phyloP scores from a whole-genome alignment of 2,888 invertebrate genomes.

The Cephus rjabovi region DNA sequence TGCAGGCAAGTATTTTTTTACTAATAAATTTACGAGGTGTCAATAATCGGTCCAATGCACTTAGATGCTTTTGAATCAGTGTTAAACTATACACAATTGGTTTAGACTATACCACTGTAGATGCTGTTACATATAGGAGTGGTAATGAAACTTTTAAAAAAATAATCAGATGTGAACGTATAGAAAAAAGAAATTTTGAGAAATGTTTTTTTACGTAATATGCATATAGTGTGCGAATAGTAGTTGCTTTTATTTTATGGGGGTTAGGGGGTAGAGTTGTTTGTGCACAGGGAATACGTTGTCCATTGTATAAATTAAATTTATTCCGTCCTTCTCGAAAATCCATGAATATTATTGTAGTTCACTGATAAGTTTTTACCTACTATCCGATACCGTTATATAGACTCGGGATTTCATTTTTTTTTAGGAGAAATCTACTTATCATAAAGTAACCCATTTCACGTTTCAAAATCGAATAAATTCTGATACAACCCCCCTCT shows the following conservation, averaged over 20 bases:
- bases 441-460: not conserved
- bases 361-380: not conserved
- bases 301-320: not conserved
- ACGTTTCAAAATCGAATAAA: not conserved
- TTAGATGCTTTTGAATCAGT: no score
- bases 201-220: no score
- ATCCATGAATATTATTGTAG: not conserved
- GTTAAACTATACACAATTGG: no score
- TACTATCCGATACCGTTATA: not conserved
- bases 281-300: not conserved
- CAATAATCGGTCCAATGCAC: no score
- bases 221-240: not conserved
- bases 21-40: not conserved
- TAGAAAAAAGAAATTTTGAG: no score
- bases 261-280: not conserved
- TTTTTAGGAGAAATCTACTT: not conserved
- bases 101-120: no score
- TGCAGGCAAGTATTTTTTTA: conserved; percentile 71
- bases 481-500: not conserved
- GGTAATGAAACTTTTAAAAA: no score
- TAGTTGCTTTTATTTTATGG: not conserved
- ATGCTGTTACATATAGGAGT: no score
- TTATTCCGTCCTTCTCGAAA: not conserved
- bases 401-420: not conserved
- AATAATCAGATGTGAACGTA: no score